Base-by-base conservation (phyloP, 2,797 vertebrate genomes). In the Gallirallus australis region DNA sequence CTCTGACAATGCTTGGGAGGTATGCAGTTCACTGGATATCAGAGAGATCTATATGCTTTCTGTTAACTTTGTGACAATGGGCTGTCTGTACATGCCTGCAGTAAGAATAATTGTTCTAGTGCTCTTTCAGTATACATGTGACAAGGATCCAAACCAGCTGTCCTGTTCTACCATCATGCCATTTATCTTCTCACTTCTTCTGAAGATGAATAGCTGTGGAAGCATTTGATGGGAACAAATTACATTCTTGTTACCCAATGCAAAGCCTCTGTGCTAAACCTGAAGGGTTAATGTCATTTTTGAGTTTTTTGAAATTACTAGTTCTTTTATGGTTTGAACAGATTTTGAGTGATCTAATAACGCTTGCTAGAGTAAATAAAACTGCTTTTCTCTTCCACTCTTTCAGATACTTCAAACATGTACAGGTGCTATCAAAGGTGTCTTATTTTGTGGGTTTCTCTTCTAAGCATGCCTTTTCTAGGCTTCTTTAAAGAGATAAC, bases 131-230 rank as follows among this genome's bases (percentile, higher is more conserved):
- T 45, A 63, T 33, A 16, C 3, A 27, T 2, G 2, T 37, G 18
- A 91, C 37, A 69, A 54, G 70, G 80, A 93, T 90, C 53, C 70
- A 88, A 88, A 63, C 12, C 82, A 82, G 76, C 52, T 85, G 75
- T 30, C 78, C 39, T 19, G 2, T 73, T 82, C 64, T 40, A 24
- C 15, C 15, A 63, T 15, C 39, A 63, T 27, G 42, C 30, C 71
- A 73, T 79, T 73, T 54, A 45, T 85, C 56, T 77, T 33, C 45
- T 89, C 66, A 28, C 81, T 73, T 66, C 42, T 35, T 82, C 60
- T 68, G 35, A 87, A 82, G 56, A 63, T 39, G 7, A 68, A 77
- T 6, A 82, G 39, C 60, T 65, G 30, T 63, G 60, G 47, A 77
- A 90, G 53, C 21, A 35, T 73, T 54, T 59, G 42, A 89, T 56